Evolutionary conservation across 2,888 invertebrate genomes (phyloP).

Genomic region (Ochropleura plecta): DNA sequence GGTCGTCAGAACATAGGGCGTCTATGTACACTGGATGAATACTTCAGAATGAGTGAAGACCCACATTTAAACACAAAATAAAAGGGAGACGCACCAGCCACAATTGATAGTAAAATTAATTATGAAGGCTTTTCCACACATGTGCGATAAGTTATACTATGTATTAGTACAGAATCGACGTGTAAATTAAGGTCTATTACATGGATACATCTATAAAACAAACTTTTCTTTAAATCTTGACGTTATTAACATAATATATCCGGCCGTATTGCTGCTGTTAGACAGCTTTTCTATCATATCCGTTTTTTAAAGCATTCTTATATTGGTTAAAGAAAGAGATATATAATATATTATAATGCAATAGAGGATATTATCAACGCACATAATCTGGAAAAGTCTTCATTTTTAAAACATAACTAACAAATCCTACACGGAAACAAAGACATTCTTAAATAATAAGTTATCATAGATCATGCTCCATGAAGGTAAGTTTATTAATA

Average conservation of each 20-base stretch:
- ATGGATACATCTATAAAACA: neutral
- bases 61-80: constrained; percentile 66
- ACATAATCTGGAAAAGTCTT: constrained; percentile 30
- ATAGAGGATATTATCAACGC: neutral
- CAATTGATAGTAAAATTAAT: constrained; percentile 65
- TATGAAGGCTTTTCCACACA: constrained; percentile 23
- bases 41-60: constrained; percentile 86
- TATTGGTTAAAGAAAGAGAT: neutral
- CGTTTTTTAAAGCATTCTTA: neutral
- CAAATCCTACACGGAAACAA: constrained; percentile 69
- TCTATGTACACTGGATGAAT: constrained; percentile 32
- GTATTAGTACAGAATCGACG: neutral
- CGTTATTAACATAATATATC: neutral
- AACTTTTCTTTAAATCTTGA: neutral
- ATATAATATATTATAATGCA: neutral
- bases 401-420: constrained; percentile 61
- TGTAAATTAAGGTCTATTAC: neutral
- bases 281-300: neutral
- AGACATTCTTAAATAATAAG: constrained; percentile 59
- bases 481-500: constrained; percentile 37
- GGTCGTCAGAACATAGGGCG: constrained; percentile 21
- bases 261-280: neutral
- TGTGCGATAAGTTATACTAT: neutral
- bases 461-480: constrained; percentile 58
- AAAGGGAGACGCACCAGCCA: constrained; percentile 76